Percentiles rank a stretch among this genome's conserved stretches.
These are phyloP conservation scores for Camponotus pennsylvanicus DNA, from an alignment of 1,140 invertebrate genomes.

Conservation along the genomic window DNA sequence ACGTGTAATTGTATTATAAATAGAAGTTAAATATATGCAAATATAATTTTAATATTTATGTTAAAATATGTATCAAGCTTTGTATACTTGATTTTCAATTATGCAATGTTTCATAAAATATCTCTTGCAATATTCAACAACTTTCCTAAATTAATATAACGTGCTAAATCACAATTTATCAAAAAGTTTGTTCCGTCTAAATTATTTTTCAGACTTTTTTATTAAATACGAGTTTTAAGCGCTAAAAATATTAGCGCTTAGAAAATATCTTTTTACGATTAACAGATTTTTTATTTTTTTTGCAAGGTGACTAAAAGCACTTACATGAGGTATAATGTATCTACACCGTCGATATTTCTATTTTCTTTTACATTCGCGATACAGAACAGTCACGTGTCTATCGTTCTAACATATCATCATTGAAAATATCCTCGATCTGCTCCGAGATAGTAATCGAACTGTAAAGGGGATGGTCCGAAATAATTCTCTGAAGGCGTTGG, in stretches of 20 bases:
- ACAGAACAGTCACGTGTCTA: not conserved
- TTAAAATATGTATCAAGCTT: not conserved
- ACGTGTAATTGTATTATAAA: not conserved
- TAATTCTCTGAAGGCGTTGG: conserved; percentile 17
- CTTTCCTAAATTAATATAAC: not conserved
- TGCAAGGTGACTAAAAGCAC: not conserved
- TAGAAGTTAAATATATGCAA: not conserved
- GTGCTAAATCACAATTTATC: not conserved
- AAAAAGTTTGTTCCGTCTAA: not conserved
- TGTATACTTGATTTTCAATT: too few relatives aligned
- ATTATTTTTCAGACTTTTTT: not conserved
- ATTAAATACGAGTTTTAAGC: not conserved
- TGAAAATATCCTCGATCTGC: conserved; percentile 22
- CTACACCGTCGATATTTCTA: not conserved
- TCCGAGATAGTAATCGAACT: conserved; percentile 19
- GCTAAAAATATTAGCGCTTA: not conserved
- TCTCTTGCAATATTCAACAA: not conserved
- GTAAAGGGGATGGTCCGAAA: conserved; percentile 32
- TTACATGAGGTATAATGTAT: not conserved
- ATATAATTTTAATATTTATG: not conserved
- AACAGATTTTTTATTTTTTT: not conserved
- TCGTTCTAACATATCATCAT: conserved; percentile 17
- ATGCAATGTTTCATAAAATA: too few relatives aligned
- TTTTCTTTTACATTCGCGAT: not conserved
- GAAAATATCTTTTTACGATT: not conserved